Evolutionary conservation across 2,888 invertebrate species (phyloP).

Genomic region (Oxycera nigricornis): DNA sequence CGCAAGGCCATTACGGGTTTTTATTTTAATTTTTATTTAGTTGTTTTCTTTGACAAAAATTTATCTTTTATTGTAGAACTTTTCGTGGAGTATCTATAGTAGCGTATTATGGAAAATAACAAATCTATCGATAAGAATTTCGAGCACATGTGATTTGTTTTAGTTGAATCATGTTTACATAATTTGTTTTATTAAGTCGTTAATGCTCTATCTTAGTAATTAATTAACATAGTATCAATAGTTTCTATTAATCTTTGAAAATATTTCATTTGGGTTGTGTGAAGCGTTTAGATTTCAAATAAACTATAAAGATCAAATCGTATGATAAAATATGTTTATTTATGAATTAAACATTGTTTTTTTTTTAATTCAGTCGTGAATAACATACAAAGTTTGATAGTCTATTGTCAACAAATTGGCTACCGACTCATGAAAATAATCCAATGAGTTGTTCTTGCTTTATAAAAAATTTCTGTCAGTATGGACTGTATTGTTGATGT

Average conservation of each 20-base stretch:
- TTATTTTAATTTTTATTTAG: neutral
- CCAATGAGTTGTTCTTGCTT: no score
- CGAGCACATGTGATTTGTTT: neutral
- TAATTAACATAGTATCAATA: neutral
- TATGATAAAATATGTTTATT: slow-evolving; percentile 10
- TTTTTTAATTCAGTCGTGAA: no score
- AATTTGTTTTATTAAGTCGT: neutral
- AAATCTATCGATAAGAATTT: neutral
- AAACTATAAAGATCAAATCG: neutral
- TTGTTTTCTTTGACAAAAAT: neutral
- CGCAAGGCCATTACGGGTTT: neutral
- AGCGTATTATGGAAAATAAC: neutral
- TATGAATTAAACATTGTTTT: slow-evolving; percentile 23
- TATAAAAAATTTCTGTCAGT: no score
- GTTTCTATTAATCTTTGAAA: neutral
- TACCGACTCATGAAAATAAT: no score
- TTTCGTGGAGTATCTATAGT: neutral
- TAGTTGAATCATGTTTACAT: neutral
- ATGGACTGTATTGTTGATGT: no score
- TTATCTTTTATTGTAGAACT: neutral
- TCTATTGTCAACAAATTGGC: no score
- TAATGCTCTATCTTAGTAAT: neutral
- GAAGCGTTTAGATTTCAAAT: neutral
- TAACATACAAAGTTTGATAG: no score
- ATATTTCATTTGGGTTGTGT: neutral